Evolutionary conservation across 2,888 invertebrate species (phyloP), one percentile per base, ranked within the genome.

Genomic region (Chymomyza amoena): DNA sequence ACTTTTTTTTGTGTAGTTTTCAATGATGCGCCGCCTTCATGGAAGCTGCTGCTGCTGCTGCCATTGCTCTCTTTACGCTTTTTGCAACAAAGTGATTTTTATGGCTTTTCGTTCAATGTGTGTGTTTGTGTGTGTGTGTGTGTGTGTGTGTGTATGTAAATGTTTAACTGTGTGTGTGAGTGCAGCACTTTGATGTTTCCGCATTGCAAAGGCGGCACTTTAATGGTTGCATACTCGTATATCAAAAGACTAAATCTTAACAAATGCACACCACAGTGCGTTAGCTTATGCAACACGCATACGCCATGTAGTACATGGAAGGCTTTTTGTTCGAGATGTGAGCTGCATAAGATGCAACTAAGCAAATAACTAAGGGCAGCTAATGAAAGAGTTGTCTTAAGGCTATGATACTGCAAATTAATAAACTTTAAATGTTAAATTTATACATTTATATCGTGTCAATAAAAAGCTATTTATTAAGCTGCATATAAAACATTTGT

Each of bases 191-290:
- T 83, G 83, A 83, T 85, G 83, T 83, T 73, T 83, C 85, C 83
- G 85, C 83, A 56, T 69, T 75, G 78, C 84, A 80, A 84, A 82
- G 84, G 82, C 82, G 82, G 84, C 78, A 80, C 77, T 84, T 83
- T 83, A 83, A 83, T 83, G 72, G 69, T 50, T 70, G 13, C 83
- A 82, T 84, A n/a, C n/a, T n/a, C n/a, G n/a, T n/a, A 84, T 83
- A 82, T 83, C 84, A 83, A 73, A 75, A 73, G 76, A 70, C 73
- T 71, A 79, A 82, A 84, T 80, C 83, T 76, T 70, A 77, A 80
- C 81, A 81, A 9, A n/a, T 54, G 39, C 54, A 68, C 77, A 72
- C 70, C 72, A 69, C 78, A 77, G 73, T 84, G 76, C 77, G 77
- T 77, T 71, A 84, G 10, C 20, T 18, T 20, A 9, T 54, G 9